Conservation (phyloP, 2,113 vertebrate species). For the Thermophis baileyi region DNA sequence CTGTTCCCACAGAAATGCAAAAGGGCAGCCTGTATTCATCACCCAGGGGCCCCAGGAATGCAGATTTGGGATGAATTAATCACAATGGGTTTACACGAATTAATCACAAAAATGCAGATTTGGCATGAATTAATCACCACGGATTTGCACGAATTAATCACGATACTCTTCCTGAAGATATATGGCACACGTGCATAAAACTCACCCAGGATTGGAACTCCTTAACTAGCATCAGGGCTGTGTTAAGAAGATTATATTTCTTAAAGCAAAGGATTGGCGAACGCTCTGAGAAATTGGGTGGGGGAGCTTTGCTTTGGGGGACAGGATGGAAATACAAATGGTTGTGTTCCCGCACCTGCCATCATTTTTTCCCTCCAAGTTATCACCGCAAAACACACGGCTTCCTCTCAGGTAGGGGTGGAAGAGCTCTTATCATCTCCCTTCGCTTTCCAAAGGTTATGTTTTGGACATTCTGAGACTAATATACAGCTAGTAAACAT, state of each 20-base stretch:
- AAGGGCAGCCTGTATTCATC: neutral
- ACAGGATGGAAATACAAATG: neutral
- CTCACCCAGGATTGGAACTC: neutral
- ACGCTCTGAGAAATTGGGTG: neutral
- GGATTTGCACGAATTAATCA: neutral
- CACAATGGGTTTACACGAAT: neutral
- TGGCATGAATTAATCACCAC: neutral
- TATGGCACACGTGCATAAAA: neutral
- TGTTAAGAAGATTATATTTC: neutral
- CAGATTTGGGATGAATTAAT: neutral
- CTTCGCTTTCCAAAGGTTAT: neutral
- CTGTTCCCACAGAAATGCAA: neutral
- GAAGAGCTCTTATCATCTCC: neutral
- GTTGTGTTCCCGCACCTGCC: neutral
- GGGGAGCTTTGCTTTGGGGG: neutral
- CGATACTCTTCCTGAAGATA: neutral
- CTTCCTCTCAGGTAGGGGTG: neutral
- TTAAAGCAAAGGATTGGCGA: neutral
- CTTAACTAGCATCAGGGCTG: neutral
- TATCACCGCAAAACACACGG: neutral
- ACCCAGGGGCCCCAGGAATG: neutral
- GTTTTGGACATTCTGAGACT: neutral
- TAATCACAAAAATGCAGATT: conserved; percentile 3
- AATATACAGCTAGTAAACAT: neutral
- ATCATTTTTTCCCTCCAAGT: neutral